Percentiles rank a stretch among this genome's conserved stretches.
Conservation (phyloP, 1,140 invertebrate species). For the Papilio glaucus region DNA sequence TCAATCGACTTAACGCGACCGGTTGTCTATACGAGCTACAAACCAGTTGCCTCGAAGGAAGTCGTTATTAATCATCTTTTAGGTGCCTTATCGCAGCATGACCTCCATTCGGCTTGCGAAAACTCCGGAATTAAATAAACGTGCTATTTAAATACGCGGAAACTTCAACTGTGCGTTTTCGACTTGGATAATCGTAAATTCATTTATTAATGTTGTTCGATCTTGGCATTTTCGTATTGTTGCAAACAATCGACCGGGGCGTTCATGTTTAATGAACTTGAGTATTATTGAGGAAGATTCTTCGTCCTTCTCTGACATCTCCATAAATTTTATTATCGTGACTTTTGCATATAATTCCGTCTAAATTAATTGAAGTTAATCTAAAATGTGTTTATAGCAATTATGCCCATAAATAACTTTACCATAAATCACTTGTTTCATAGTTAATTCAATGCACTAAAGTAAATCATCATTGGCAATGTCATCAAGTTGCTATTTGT, state of each 20-base stretch:
- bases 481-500: background rate
- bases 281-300: background rate
- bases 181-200: constrained; percentile 29
- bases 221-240: constrained; percentile 14
- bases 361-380: no score
- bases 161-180: constrained; percentile 38
- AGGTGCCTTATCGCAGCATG: constrained; percentile 52
- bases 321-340: background rate
- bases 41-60: constrained; percentile 58
- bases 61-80: constrained; percentile 65
- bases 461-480: background rate
- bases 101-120: constrained; percentile 57
- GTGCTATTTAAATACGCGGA: constrained; percentile 57
- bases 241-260: background rate
- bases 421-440: background rate
- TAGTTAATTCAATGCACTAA: background rate
- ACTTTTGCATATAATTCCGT: background rate
- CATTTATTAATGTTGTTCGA: constrained; percentile 27
- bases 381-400: background rate
- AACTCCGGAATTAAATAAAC: constrained; percentile 62
- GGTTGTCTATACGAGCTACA: constrained; percentile 23
- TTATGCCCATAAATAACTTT: background rate
- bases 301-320: background rate
- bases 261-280: constrained; percentile 19
- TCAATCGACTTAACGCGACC: constrained; percentile 17